Conservation (phyloP, 1,140 invertebrate species). For the Leptinotarsa texana region DNA sequence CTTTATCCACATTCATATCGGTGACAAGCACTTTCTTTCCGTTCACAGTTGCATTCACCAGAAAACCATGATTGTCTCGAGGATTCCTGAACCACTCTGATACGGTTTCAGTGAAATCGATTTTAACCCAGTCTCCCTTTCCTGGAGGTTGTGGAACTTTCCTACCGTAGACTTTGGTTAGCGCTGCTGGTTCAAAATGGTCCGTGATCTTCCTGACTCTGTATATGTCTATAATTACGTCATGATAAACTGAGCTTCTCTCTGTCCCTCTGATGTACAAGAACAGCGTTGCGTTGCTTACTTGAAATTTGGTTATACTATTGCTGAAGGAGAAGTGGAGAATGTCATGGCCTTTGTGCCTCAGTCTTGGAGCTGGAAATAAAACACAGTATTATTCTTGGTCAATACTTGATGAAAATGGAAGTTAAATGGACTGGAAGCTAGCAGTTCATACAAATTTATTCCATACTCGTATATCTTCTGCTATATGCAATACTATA, state of each 20-base stretch:
- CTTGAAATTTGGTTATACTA: constrained; percentile 56
- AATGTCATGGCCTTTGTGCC: constrained; percentile 55
- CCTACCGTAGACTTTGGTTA: constrained; percentile 39
- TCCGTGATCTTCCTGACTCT: constrained; percentile 46
- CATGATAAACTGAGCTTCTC: constrained; percentile 35
- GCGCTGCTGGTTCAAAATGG: constrained; percentile 39
- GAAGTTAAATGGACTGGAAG: no score
- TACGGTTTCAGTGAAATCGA: constrained; percentile 77
- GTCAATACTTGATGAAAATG: no score
- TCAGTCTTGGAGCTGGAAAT: constrained; percentile 55
- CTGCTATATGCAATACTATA: no score
- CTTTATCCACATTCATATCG: constrained; percentile 45
- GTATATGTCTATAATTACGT: constrained; percentile 48
- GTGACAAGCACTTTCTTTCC: constrained; percentile 49
- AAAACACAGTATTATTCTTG: not conserved
- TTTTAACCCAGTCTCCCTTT: constrained; percentile 70
- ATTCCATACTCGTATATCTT: no score
- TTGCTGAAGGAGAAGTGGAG: constrained; percentile 60
- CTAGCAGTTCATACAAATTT: no score
- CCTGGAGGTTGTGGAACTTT: constrained; percentile 50
- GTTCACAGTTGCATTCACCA: constrained; percentile 66
- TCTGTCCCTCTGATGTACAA: constrained; percentile 55
- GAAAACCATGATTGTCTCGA: constrained; percentile 72
- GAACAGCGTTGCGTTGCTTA: constrained; percentile 58
- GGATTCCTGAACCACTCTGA: constrained; percentile 75